phyloP scores from a whole-genome alignment of 2,888 invertebrate species.

The Neocrepidodera transversa region DNA sequence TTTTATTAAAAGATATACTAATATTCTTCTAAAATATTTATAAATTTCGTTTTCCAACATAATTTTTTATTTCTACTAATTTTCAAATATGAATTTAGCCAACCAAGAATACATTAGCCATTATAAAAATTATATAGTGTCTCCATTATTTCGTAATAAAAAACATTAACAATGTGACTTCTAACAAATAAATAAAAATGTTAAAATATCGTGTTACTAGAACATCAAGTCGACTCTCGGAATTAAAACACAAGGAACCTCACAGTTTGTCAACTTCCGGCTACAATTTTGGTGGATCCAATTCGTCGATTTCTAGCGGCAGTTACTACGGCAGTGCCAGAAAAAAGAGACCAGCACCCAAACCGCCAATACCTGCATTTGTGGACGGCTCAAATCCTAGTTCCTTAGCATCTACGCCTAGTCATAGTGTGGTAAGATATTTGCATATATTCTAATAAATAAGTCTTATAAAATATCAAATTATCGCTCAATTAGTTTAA shows the following conservation, averaged over 20 bases:
- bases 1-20: too few relatives aligned
- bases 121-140: too few relatives aligned
- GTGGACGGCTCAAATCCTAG: slow-evolving; percentile 46
- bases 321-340: slow-evolving; percentile 59
- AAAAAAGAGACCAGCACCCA: slow-evolving; percentile 75
- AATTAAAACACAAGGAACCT: slow-evolving; percentile 53
- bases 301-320: slow-evolving; percentile 57
- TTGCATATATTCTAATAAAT: too few relatives aligned
- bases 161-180: too few relatives aligned
- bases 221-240: slow-evolving; percentile 46
- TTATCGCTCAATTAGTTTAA: too few relatives aligned
- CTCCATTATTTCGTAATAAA: too few relatives aligned
- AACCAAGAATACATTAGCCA: too few relatives aligned
- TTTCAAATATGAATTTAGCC: too few relatives aligned
- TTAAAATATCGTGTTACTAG: slow-evolving; percentile 56
- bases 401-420: slow-evolving; percentile 55
- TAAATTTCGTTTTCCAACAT: too few relatives aligned
- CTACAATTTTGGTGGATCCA: slow-evolving; percentile 54
- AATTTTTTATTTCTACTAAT: too few relatives aligned
- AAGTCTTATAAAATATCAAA: too few relatives aligned
- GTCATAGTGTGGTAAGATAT: slow-evolving; percentile 55
- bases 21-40: too few relatives aligned
- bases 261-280: slow-evolving; percentile 37
- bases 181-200: slow-evolving; percentile 48
- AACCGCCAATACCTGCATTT: slow-evolving; percentile 62